Percentiles rank a stretch among this genome's conserved stretches.
Conservation (phyloP, 2,888 invertebrate genomes). For the Megaustenia siamemsis region DNA sequence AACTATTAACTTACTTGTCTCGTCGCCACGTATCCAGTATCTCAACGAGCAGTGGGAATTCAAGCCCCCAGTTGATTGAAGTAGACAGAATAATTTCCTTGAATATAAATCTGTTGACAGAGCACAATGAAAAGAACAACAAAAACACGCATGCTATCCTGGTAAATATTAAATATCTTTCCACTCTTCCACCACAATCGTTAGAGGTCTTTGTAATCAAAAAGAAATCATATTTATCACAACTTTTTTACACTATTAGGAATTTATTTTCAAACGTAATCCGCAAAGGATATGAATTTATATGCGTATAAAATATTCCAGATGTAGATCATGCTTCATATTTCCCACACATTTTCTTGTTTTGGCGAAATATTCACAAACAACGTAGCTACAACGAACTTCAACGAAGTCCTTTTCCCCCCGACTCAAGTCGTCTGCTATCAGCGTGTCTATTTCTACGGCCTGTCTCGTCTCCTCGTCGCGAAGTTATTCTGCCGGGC, state of each 20-base stretch:
- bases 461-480: constrained; percentile 15
- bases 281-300: too few species aligned
- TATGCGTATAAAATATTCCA: too few species aligned
- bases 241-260: too few species aligned
- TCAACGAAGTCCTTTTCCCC: neutral
- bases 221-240: too few species aligned
- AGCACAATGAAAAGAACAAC: too few species aligned
- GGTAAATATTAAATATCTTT: too few species aligned
- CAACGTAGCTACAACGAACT: neutral
- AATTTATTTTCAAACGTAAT: too few species aligned
- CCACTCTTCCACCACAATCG: too few species aligned
- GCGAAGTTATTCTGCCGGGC: neutral
- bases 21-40: neutral
- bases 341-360: neutral
- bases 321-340: neutral
- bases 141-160: too few species aligned
- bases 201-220: too few species aligned
- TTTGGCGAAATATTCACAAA: neutral
- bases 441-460: neutral
- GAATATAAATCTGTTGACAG: too few species aligned
- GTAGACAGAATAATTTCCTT: neutral
- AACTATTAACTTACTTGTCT: neutral
- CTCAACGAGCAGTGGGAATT: neutral
- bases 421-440: constrained; percentile 16
- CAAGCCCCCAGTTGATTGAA: neutral